phyloP scores from a whole-genome alignment of 2,797 vertebrate genomes.

The Falco rusticolus region DNA sequence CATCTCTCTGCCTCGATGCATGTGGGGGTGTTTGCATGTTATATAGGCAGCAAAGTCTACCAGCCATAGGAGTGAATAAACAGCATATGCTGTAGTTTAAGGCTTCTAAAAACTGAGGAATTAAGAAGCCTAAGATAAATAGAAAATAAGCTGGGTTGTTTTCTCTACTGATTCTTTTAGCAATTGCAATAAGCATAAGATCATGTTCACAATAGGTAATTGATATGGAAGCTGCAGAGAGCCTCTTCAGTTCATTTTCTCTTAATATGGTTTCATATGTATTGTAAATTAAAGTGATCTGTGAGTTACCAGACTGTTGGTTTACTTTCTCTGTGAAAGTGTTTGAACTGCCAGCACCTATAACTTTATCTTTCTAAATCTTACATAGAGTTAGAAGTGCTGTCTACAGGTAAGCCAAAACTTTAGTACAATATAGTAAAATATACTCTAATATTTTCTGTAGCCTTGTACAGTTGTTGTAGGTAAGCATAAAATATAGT shows the following conservation, averaged over 20 bases:
- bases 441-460: neutral
- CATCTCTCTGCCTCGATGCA: neutral
- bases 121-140: neutral
- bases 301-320: neutral
- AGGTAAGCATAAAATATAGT: neutral
- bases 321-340: neutral
- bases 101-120: neutral
- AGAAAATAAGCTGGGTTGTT: neutral
- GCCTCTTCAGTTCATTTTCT: neutral
- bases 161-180: neutral
- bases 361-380: neutral
- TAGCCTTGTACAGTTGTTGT: neutral
- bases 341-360: neutral
- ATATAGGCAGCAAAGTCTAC: neutral
- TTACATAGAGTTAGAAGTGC: neutral
- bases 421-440: neutral
- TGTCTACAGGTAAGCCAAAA: slow-evolving; percentile 24
- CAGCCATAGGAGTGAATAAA: neutral
- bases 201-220: neutral
- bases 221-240: neutral
- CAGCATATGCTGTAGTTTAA: neutral
- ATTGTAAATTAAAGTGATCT: neutral
- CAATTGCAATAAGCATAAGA: neutral
- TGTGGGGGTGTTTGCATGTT: neutral
- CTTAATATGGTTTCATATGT: too few species aligned